Conservation (phyloP, 2,888 invertebrate genomes). For the Dicroscelio sp. region DNA sequence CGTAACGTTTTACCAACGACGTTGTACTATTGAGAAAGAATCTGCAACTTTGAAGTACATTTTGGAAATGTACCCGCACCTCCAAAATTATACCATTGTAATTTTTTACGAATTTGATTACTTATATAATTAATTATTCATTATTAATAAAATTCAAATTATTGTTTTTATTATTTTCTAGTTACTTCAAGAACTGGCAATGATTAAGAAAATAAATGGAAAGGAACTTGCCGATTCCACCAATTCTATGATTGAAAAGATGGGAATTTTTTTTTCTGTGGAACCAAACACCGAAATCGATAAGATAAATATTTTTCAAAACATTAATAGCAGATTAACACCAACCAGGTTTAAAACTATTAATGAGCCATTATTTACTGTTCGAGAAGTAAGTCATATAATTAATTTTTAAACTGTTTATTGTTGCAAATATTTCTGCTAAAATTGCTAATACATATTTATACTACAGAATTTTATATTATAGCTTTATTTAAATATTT, state of each 20-base stretch:
- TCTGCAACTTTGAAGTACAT: background rate
- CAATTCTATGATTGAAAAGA: constrained; percentile 3
- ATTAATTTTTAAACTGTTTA: background rate
- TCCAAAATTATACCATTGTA: background rate
- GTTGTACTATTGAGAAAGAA: background rate
- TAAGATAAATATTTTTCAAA: background rate
- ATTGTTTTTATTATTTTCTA: background rate
- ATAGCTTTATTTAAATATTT: background rate
- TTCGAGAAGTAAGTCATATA: background rate
- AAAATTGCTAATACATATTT: background rate
- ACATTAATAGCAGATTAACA: background rate
- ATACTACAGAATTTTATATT: background rate
- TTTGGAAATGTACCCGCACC: background rate
- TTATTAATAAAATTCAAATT: too few species aligned
- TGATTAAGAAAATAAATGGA: background rate
- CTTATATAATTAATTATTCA: background rate
- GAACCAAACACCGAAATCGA: background rate
- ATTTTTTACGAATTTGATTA: background rate
- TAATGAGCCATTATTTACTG: background rate
- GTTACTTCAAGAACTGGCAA: background rate
- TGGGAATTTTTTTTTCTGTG: background rate
- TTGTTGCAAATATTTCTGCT: too few species aligned
- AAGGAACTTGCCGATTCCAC: background rate
- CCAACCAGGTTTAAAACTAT: background rate
- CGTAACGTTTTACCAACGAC: background rate